A percentile compares a stretch with the other conserved stretches of the same genome.
Conservation (phyloP, 2,113 vertebrate species). For the Paramisgurnus dabryanus region DNA sequence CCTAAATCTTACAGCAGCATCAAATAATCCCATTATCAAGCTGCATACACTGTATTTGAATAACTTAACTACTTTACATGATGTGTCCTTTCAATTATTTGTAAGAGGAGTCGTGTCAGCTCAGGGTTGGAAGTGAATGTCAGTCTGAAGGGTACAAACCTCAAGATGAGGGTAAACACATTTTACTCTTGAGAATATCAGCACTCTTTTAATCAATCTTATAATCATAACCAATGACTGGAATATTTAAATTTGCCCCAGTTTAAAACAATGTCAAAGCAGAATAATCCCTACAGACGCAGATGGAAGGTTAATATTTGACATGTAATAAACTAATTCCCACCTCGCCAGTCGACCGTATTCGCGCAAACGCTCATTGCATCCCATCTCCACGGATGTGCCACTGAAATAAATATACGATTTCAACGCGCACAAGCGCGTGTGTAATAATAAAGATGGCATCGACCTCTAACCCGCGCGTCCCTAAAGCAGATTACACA, state of each 20-base stretch:
- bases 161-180: slow-evolving; percentile 9
- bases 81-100: neutral
- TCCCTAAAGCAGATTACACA: slow-evolving; percentile 41
- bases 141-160: neutral
- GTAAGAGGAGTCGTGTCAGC: neutral
- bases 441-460: slow-evolving; percentile 32
- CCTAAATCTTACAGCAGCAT: neutral
- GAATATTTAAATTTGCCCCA: neutral
- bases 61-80: neutral
- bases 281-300: neutral
- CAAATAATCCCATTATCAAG: neutral
- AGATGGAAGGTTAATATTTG: neutral
- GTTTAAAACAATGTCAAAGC: neutral
- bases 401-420: neutral
- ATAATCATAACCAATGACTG: neutral
- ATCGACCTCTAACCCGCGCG: slow-evolving; percentile 33
- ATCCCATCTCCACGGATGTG: neutral
- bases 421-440: neutral
- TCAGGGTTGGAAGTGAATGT: slow-evolving; percentile 1
- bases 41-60: too few relatives aligned
- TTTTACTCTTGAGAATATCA: slow-evolving; percentile 5
- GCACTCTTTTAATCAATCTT: neutral
- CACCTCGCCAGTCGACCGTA: too few relatives aligned
- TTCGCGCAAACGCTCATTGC: neutral
- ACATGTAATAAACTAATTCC: neutral